Percentiles rank a stretch among this genome's conserved stretches.
Evolutionary conservation across 2,113 vertebrate species (phyloP).

Genomic region (Halichoerus grypus): DNA sequence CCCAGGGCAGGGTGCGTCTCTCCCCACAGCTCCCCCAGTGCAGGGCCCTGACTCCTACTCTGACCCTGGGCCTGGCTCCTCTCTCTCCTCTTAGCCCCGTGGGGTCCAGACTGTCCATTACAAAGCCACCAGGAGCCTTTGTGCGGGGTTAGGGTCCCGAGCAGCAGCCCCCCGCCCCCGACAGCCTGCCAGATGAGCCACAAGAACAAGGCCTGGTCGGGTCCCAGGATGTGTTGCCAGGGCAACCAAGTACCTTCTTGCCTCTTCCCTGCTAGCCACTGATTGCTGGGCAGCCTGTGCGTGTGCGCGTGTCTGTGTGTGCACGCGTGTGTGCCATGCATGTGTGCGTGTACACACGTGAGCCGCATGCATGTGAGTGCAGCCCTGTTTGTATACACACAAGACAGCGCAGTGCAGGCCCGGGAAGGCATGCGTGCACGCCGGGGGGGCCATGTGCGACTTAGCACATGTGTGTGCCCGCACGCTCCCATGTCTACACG

Average conservation of each 20-base stretch:
- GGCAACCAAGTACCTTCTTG: constrained; percentile 13
- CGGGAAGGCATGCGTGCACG: too few relatives aligned
- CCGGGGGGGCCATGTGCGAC: accelerated
- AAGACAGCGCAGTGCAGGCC: background rate
- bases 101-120: too few relatives aligned
- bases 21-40: too few relatives aligned
- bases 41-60: background rate
- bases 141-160: background rate
- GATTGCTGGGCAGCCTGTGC: background rate
- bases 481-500: accelerated
- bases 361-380: accelerated
- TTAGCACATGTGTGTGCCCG: accelerated
- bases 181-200: background rate
- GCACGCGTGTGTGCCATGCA: background rate
- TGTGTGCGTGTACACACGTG: background rate
- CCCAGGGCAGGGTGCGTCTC: background rate
- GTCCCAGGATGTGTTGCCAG: constrained; percentile 66
- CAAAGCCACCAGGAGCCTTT: background rate
- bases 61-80: background rate
- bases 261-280: background rate
- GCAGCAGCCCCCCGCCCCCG: background rate
- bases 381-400: background rate
- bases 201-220: background rate
- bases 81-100: background rate
- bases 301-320: background rate